Evolutionary conservation across 2,888 invertebrate species (phyloP).

Genomic region (Keiferia lycopersicella): DNA sequence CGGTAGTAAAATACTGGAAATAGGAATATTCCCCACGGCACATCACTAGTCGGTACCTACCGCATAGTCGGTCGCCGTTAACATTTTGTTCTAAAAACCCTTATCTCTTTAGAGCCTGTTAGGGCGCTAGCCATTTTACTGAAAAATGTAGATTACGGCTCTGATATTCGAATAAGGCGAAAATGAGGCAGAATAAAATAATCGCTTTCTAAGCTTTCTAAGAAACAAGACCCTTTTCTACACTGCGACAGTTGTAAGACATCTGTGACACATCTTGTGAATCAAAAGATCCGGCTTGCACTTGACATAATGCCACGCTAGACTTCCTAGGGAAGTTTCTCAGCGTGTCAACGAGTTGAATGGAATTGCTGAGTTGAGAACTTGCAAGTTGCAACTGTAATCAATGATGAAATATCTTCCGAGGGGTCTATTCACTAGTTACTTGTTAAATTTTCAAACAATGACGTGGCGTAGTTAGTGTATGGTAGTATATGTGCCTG

Average conservation of each 20-base stretch:
- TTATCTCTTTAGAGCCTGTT: too few relatives aligned
- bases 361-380: not conserved
- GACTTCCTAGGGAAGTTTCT: not conserved
- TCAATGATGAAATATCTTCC: not conserved
- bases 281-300: not conserved
- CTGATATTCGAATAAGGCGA: too few relatives aligned
- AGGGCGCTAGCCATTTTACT: too few relatives aligned
- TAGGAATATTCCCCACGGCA: too few relatives aligned
- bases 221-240: not conserved
- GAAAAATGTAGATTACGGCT: too few relatives aligned
- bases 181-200: too few relatives aligned
- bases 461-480: too few relatives aligned
- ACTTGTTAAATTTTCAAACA: not conserved
- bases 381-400: not conserved
- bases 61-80: too few relatives aligned
- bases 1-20: too few relatives aligned
- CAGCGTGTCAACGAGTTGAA: not conserved
- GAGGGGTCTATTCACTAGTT: not conserved
- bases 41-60: too few relatives aligned
- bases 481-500: too few relatives aligned
- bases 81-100: too few relatives aligned
- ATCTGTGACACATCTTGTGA: not conserved
- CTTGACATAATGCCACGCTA: not conserved
- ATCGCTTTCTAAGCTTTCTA: not conserved
- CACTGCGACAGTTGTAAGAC: constrained; percentile 6